Evolutionary conservation across 2,888 invertebrate genomes (phyloP).

Genomic region (Leptodirus hochenwartii): DNA sequence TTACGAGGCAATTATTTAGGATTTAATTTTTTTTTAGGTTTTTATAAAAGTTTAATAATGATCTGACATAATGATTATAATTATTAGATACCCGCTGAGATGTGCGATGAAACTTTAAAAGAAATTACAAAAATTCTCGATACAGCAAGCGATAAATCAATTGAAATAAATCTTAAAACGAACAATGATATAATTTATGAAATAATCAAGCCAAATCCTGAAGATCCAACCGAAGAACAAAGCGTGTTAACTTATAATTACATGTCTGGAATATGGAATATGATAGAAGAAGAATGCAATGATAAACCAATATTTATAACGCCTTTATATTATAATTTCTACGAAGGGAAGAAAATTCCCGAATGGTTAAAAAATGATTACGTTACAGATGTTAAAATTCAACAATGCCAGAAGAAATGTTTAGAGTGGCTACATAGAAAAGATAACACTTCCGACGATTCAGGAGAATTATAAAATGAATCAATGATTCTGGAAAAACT

Average conservation of each 20-base stretch:
- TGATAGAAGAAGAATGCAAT: slow-evolving; percentile 14
- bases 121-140: no score
- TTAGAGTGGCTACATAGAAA: slow-evolving; percentile 19
- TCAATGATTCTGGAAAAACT: slow-evolving; percentile 1
- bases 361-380: slow-evolving; percentile 16
- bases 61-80: no score
- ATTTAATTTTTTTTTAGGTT: no score
- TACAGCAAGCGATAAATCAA: no score
- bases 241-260: slow-evolving; percentile 12
- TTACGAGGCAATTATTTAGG: no score
- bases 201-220: background rate
- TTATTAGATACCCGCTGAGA: no score
- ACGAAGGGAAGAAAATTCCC: slow-evolving; percentile 14
- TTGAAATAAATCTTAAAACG: background rate
- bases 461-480: slow-evolving; percentile 5
- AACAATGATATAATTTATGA: slow-evolving; percentile 8
- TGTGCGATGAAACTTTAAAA: no score
- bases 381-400: slow-evolving; percentile 16
- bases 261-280: slow-evolving; percentile 18
- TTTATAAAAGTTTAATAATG: no score
- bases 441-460: no score
- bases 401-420: slow-evolving; percentile 19
- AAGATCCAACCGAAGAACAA: background rate
- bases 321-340: slow-evolving; percentile 16
- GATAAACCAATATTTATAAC: slow-evolving; percentile 15